Evolutionary conservation across 2,888 invertebrate species (phyloP).

Genomic region (Epirrhoe tristata): DNA sequence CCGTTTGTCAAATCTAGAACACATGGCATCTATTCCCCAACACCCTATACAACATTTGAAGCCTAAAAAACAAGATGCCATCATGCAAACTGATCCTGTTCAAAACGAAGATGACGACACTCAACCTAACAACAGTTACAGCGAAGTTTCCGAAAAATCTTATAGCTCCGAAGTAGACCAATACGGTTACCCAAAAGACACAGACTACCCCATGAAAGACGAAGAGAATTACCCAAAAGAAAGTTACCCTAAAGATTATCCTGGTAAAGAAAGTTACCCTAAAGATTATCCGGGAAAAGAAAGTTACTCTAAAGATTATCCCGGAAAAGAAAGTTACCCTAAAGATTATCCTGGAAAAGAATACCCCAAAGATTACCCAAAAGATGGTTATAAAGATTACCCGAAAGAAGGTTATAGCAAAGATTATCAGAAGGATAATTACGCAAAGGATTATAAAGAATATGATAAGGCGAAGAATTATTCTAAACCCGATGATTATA

Average conservation of each 20-base stretch:
- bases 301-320: slow-evolving; percentile 9
- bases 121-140: slow-evolving; percentile 64
- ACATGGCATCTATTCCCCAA: slow-evolving; percentile 54
- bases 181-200: slow-evolving; percentile 33
- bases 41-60: slow-evolving; percentile 44
- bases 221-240: slow-evolving; percentile 19
- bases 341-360: slow-evolving; percentile 15
- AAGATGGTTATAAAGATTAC: slow-evolving; percentile 20
- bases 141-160: slow-evolving; percentile 55
- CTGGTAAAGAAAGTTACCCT: slow-evolving; percentile 1
- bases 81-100: slow-evolving; percentile 80
- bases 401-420: slow-evolving; percentile 14
- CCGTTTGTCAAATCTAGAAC: slow-evolving; percentile 63
- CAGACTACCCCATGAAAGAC: slow-evolving; percentile 26
- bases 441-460: slow-evolving; percentile 16
- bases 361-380: slow-evolving; percentile 35
- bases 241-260: slow-evolving; percentile 10
- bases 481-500: slow-evolving; percentile 69
- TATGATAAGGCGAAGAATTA: slow-evolving; percentile 69
- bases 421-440: slow-evolving; percentile 24
- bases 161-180: slow-evolving; percentile 44
- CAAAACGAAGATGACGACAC: slow-evolving; percentile 69
- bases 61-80: slow-evolving; percentile 76
- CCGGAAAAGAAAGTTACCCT: not conserved
- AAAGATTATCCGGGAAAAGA: not conserved